Evolutionary conservation across 2,888 invertebrate genomes (phyloP).

Genomic region (Trachelus troglodyta): DNA sequence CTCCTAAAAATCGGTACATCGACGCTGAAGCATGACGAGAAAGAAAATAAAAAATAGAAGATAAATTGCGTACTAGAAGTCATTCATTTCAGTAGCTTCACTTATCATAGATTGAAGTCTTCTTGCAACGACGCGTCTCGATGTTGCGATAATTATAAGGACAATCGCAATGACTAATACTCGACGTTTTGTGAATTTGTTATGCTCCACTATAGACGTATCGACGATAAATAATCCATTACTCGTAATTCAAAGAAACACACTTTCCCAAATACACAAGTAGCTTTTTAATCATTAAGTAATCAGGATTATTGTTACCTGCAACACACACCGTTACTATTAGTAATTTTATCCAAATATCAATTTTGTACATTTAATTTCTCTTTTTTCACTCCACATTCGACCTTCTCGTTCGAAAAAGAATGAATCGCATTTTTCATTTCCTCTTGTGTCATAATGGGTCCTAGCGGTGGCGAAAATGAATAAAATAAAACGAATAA

Average conservation of each 20-base stretch:
- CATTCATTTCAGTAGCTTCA: constrained; percentile 1
- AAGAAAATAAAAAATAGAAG: neutral
- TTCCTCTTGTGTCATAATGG: constrained; percentile 35
- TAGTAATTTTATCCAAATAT: neutral
- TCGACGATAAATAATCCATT: neutral
- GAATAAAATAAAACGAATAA: neutral
- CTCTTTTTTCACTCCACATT: constrained; percentile 24
- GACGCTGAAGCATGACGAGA: constrained; percentile 36
- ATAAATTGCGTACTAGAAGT: constrained; percentile 19
- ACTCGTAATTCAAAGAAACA: neutral
- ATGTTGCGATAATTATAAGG: neutral
- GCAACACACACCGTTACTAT: neutral
- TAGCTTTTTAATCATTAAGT: constrained; percentile 29
- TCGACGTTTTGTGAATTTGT: neutral
- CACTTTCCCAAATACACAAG: constrained; percentile 14
- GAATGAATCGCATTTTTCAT: constrained; percentile 18
- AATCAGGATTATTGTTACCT: constrained; percentile 3
- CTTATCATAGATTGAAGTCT: neutral
- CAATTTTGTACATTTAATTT: constrained; percentile 3
- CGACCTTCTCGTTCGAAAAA: constrained; percentile 26
- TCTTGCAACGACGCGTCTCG: neutral
- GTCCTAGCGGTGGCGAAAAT: constrained; percentile 24
- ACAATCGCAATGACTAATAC: neutral
- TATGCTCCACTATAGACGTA: neutral
- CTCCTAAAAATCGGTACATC: constrained; percentile 28